Conservation (phyloP, 2,797 vertebrate species). For the Trachops cirrhosus region DNA sequence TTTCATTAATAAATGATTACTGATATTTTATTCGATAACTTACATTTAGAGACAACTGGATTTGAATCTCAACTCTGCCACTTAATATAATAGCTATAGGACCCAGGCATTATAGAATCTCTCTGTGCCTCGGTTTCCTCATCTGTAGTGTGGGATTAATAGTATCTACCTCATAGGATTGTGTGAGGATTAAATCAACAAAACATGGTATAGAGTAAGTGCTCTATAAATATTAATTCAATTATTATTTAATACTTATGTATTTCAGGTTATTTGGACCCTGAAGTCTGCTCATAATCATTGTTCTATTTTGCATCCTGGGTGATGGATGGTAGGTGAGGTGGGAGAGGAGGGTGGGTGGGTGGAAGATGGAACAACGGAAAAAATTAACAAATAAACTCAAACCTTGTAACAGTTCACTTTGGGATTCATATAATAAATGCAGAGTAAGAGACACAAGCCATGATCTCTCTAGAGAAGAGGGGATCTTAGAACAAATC, state of each 20-base stretch:
- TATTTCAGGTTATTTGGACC: not conserved
- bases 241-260: not conserved
- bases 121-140: not conserved
- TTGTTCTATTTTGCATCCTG: not conserved
- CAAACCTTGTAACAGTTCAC: not conserved
- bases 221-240: not conserved
- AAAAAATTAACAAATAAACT: not conserved
- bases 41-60: not conserved
- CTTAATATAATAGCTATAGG: not conserved
- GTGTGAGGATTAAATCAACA: not conserved
- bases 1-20: not conserved
- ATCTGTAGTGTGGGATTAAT: not conserved
- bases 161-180: not conserved
- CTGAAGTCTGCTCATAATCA: not conserved
- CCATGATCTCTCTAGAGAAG: not conserved
- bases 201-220: not conserved
- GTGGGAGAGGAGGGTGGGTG: too few relatives aligned
- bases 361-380: not conserved
- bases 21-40: not conserved
- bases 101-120: not conserved
- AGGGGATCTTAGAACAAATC: slow-evolving; percentile 1
- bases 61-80: not conserved
- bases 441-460: slow-evolving; percentile 15
- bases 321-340: not conserved
- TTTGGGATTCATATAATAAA: not conserved